Conservation (phyloP, 2,888 invertebrate species). For the Polydrusus tereticollis region DNA sequence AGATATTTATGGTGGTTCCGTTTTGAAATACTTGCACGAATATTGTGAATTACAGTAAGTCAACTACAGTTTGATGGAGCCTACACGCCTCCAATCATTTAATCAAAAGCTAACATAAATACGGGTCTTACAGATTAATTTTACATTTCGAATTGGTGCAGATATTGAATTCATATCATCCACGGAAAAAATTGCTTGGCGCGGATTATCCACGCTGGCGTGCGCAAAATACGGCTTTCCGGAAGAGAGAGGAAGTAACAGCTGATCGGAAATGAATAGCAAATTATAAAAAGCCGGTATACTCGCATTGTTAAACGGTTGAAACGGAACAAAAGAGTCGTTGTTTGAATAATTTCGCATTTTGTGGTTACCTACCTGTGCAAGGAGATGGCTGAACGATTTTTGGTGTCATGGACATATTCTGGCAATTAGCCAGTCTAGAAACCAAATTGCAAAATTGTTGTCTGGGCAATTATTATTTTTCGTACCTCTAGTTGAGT, state of each 20-base stretch:
- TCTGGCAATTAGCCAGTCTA: not conserved
- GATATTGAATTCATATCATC: no score
- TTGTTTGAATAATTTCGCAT: constrained; percentile 6
- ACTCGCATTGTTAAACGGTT: constrained; percentile 3
- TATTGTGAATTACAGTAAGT: no score
- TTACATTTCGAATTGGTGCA: no score
- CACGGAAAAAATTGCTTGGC: not conserved
- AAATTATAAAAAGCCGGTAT: constrained; percentile 26
- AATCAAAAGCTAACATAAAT: no score
- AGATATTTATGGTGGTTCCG: no score
- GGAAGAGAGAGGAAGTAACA: constrained; percentile 13
- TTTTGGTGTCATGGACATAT: constrained; percentile 6
- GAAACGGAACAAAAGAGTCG: constrained; percentile 13
- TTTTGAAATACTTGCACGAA: no score
- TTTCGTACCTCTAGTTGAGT: no score
- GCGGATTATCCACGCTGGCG: not conserved
- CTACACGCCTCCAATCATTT: no score
- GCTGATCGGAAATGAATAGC: constrained; percentile 29
- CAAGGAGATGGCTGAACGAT: not conserved
- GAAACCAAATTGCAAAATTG: not conserved
- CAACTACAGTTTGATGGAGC: no score
- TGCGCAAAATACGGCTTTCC: constrained; percentile 2
- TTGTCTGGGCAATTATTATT: no score
- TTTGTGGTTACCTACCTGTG: not conserved
- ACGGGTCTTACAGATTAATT: no score